Conservation (phyloP, 2,888 invertebrate genomes). For the Polydrusus tereticollis region DNA sequence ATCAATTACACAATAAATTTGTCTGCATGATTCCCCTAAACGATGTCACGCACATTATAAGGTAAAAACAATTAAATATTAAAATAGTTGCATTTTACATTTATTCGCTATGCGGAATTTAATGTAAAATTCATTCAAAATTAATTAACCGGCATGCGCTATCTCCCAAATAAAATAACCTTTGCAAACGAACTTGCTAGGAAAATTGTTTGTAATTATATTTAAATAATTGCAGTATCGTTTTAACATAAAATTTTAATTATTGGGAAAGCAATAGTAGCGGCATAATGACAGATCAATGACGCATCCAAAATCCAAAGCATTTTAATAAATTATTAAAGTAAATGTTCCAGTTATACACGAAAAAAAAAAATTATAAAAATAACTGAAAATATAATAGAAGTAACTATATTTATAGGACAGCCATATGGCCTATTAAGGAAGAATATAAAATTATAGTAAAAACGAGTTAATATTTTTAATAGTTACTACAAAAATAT, state of each 20-base stretch:
- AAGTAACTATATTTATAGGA: no score
- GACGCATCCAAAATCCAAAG: no score
- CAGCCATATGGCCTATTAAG: no score
- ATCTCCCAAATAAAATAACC: neutral
- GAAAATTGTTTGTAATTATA: neutral
- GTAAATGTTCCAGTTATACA: no score
- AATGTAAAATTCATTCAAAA: slow-evolving; percentile 3
- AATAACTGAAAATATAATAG: no score
- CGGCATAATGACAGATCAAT: no score
- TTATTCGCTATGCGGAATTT: neutral
- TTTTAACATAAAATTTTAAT: neutral
- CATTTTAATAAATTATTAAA: no score
- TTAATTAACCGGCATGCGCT: neutral
- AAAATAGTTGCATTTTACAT: neutral
- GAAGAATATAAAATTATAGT: no score
- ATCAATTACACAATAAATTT: neutral
- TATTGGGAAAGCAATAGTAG: no score
- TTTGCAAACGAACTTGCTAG: neutral
- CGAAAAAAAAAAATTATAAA: no score
- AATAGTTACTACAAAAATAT: no score
- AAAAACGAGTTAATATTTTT: no score
- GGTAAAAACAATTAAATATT: slow-evolving; percentile 3
- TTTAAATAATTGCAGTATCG: neutral
- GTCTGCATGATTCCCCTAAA: neutral
- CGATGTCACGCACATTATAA: neutral